phyloP scores from a whole-genome alignment of 2,888 invertebrate species.

The Cephus nigrinus region DNA sequence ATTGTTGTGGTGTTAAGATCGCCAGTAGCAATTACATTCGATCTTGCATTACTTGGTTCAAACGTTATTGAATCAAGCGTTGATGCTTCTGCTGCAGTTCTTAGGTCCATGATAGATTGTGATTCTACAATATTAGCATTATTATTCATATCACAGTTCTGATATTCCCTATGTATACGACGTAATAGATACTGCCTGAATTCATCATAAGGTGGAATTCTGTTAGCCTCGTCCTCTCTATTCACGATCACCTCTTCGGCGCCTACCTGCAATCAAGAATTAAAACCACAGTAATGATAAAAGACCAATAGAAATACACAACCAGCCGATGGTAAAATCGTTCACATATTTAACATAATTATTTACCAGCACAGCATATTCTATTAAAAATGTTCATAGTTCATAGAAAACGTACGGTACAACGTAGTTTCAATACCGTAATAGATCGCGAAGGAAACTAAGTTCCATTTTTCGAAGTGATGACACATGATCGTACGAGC shows the following conservation, averaged over 20 bases:
- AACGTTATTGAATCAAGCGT: conserved; percentile 17
- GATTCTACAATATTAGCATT: conserved; percentile 40
- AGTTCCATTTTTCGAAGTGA: neutral
- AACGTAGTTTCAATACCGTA: neutral
- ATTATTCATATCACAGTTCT: conserved; percentile 39
- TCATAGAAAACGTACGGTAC: neutral
- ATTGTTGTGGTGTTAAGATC: conserved; percentile 23
- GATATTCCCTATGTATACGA: conserved; percentile 47
- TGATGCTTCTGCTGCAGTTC: conserved; percentile 39
- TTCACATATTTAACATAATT: neutral
- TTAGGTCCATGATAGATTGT: conserved; percentile 43
- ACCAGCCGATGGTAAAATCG: neutral
- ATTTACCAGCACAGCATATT: neutral
- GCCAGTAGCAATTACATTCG: conserved; percentile 19
- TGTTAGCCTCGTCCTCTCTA: conserved; percentile 44
- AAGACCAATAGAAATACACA: neutral
- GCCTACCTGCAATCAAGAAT: conserved; percentile 42
- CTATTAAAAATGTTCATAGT: neutral
- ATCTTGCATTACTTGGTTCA: conserved; percentile 24
- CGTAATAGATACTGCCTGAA: conserved; percentile 51
- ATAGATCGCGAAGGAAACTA: neutral
- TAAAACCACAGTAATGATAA: neutral
- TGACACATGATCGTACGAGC: neutral
- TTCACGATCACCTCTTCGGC: conserved; percentile 55
- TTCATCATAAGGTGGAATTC: conserved; percentile 49